These are phyloP conservation scores for Phortica variegata DNA, from an alignment of 1,140 invertebrate species.

Conservation along the genomic window DNA sequence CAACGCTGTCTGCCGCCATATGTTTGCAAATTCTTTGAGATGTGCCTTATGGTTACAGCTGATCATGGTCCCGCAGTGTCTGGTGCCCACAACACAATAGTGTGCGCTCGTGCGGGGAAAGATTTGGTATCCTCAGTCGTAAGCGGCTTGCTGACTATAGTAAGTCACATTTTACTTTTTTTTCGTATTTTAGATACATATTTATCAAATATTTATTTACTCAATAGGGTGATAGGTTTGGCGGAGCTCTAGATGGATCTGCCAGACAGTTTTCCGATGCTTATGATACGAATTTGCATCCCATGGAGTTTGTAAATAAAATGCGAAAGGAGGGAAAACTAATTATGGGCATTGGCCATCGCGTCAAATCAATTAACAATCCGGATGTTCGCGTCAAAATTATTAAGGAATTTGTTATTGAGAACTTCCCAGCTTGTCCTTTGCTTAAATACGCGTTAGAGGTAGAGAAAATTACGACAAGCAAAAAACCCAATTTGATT, in stretches of 20 bases:
- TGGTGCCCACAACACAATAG: conserved; percentile 99
- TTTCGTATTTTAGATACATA: not conserved
- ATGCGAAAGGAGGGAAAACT: conserved; percentile 96
- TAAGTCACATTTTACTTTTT: conserved; percentile 61
- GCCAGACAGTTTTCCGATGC: conserved; percentile 96
- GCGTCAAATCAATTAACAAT: conserved; percentile 99
- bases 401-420: conserved; percentile 93
- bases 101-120: conserved; percentile 97
- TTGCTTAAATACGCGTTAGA: conserved; percentile 93
- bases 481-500: conserved; percentile 99
- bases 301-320: conserved; percentile 98
- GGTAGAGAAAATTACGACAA: conserved; percentile 98
- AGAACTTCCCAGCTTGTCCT: conserved; percentile 90
- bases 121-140: conserved; percentile 97
- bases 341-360: conserved; percentile 98
- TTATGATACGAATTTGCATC: conserved; percentile 89
- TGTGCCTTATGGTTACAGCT: conserved; percentile 98
- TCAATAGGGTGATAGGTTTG: conserved; percentile 91
- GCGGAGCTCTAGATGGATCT: conserved; percentile 95
- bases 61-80: conserved; percentile 99
- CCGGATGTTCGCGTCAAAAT: conserved; percentile 97
- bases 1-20: conserved; percentile 91
- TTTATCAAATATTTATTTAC: conserved; percentile 1
- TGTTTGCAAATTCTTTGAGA: conserved; percentile 97
- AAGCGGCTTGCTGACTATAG: conserved; percentile 96